Conservation (phyloP, 1,140 invertebrate genomes). For the Cotesia glomerata region DNA sequence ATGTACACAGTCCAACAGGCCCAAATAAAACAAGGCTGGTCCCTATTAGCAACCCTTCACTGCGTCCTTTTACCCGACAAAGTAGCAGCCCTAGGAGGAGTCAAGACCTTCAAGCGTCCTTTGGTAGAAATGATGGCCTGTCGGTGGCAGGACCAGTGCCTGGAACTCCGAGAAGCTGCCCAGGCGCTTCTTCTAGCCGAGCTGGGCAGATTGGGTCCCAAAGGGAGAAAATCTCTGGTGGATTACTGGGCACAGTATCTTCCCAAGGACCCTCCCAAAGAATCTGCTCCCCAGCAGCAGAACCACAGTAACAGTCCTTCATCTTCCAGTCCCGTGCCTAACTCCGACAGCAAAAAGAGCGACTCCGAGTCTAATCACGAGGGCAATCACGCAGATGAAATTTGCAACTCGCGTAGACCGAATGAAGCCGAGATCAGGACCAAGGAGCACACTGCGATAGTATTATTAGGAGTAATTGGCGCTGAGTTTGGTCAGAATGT, state of each 20-base stretch:
- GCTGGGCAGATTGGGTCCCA: slow-evolving; percentile 85
- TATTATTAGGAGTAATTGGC: slow-evolving; percentile 95
- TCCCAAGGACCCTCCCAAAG: slow-evolving; percentile 79
- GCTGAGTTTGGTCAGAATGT: slow-evolving; percentile 97
- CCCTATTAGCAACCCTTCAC: slow-evolving; percentile 91
- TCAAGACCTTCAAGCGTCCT: slow-evolving; percentile 86
- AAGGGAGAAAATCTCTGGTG: slow-evolving; percentile 90
- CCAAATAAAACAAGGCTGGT: slow-evolving; percentile 97
- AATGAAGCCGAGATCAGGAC: slow-evolving; percentile 86
- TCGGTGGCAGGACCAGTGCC: slow-evolving; percentile 97
- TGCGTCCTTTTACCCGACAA: slow-evolving; percentile 95
- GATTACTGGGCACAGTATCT: slow-evolving; percentile 95
- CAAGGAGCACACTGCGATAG: slow-evolving; percentile 96
- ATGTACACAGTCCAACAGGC: slow-evolving; percentile 84
- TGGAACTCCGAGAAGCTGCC: slow-evolving; percentile 92
- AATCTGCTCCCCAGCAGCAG: slow-evolving; percentile 57
- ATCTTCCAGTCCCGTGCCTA: slow-evolving; percentile 54
- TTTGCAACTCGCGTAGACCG: slow-evolving; percentile 73
- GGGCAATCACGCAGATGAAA: slow-evolving; percentile 70
- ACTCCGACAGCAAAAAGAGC: slow-evolving; percentile 60
- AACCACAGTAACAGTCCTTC: slow-evolving; percentile 56
- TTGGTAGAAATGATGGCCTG: slow-evolving; percentile 97
- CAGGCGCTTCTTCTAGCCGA: slow-evolving; percentile 95
- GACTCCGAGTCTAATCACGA: slow-evolving; percentile 84
- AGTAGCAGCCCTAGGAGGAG: slow-evolving; percentile 73